Base-by-base conservation (phyloP, 2,888 invertebrate species). In the Pseudeuparius sepicola region DNA sequence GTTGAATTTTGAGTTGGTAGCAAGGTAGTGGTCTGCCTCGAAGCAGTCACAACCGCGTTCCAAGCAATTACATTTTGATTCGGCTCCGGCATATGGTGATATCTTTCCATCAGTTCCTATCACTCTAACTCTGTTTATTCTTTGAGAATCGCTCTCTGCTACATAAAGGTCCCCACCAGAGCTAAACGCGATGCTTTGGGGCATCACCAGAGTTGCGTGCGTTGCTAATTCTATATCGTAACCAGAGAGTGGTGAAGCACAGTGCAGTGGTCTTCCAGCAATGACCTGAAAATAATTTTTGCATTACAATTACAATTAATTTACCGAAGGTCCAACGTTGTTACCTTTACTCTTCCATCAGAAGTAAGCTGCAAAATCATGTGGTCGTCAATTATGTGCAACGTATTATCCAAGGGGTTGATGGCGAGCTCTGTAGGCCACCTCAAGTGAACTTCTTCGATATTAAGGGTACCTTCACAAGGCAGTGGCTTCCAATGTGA, bases 401-500 rank as follows among this genome's bases (percentile, higher is more conserved):
- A 66, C 0, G 89, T 85, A 59, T 93, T 90, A 57, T 96, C 94
- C 34, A 94, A 64, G 0, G 94, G 96, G 60, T 92, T 93, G 17
- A 96, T 87, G 0, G 93, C 80, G 10, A 97, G 65, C 56, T 92
- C 90, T 0, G 94, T 96, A 0, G 97, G 97, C 96, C 96, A 97
- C 34, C 92, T 73, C 32, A 96, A 66, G 55, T 89, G 89, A 34
- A 93, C 90, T 63, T 90, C 89, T 57, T 89, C 88, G n/a, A 89
- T 75, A 53, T 87, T 87, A 0, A 89, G 60, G 0, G 89, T 90
- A 12, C 89, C 90, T 59, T 88, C 87, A 53, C 90, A 90, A 0
- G 90, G 89, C 32, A 90, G 82, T 0, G 90, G 90, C 55, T 88
- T 89, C 88, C 89, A 90, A 57, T 89, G 89, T 0, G 86, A 83